Base-by-base conservation (phyloP, 2,113 vertebrate genomes). In the Alligator sinensis region DNA sequence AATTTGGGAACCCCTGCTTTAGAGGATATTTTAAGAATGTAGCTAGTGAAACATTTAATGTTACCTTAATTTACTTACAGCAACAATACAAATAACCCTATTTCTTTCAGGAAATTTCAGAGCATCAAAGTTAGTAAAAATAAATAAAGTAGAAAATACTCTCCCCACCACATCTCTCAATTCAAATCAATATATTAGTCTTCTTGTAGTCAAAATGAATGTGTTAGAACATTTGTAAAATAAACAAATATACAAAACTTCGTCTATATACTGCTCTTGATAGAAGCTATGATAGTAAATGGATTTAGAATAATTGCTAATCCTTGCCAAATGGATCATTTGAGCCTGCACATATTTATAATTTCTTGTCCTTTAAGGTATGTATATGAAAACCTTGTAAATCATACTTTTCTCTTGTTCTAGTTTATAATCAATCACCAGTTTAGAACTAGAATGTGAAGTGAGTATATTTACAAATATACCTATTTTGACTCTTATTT, bases 301-400 rank as follows among this genome's bases (percentile, higher is more conserved):
- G 78, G 18, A 38, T 6, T 85, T 14, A 77, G 17, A 78, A 78
- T 80, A 85, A 89, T 30, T 96, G 70, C 5, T 2, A 75, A 88
- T 78, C 89, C 2, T 12, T 17, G 60, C 77, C 9, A 76, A 91
- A 93, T 3, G 85, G 9, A 81, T 38, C 61, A 90, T 82, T 55
- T 59, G 85, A 75, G 91, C 74, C 9, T 90, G 72, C 14, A 54
- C 38, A 90, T 80, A 86, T 96, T 83, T 87, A 10, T 30, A 89
- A 77, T 83, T 77, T 87, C 55, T 80, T 92, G 54, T 86, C 84
- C 91, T 92, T 47, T 75, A 89, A 95, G 82, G 38, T 92, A 94
- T 83, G 22, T 90, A 90, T 86, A 74, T 87, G 59, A 89, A 93
- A 95, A n/a, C 24, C 78, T 87, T 93, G 61, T 78, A 82, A 95